Evolutionary conservation across 2,888 invertebrate genomes (phyloP).

Genomic region (Crioceris asparagi): DNA sequence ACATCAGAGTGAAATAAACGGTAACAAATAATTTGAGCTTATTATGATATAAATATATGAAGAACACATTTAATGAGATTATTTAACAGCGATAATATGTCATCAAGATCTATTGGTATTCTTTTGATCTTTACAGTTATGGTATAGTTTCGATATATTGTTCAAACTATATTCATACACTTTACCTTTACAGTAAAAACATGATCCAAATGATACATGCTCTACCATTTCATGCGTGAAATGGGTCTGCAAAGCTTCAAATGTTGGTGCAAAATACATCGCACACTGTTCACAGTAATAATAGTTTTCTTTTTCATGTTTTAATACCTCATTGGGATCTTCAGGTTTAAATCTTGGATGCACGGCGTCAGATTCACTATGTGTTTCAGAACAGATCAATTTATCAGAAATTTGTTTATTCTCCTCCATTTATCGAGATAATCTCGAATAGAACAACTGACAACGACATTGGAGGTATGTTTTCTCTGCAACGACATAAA

Average conservation of each 20-base stretch:
- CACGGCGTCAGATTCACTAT: slow-evolving; percentile 31
- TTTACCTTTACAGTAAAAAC: slow-evolving; percentile 32
- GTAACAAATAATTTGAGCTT: too few relatives aligned
- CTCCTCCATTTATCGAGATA: slow-evolving; percentile 8
- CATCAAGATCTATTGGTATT: too few relatives aligned
- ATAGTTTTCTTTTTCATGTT: slow-evolving; percentile 29
- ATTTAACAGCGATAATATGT: too few relatives aligned
- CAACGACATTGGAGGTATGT: too few relatives aligned
- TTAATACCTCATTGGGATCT: slow-evolving; percentile 23
- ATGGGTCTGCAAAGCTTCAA: slow-evolving; percentile 27
- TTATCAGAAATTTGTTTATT: slow-evolving; percentile 4
- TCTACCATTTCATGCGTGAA: slow-evolving; percentile 27
- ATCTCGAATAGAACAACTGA: too few relatives aligned
- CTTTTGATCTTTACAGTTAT: slow-evolving; percentile 24
- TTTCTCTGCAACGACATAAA: too few relatives aligned
- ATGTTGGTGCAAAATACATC: slow-evolving; percentile 30
- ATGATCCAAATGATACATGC: slow-evolving; percentile 27
- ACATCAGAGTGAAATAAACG: too few relatives aligned
- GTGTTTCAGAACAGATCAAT: slow-evolving; percentile 5
- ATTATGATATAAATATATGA: too few relatives aligned
- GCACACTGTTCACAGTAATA: slow-evolving; percentile 31
- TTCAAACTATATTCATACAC: slow-evolving; percentile 30
- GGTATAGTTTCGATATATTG: slow-evolving; percentile 24
- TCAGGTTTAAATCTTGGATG: slow-evolving; percentile 31
- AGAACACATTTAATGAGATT: too few relatives aligned